These are phyloP conservation scores for Callimorpha dominula DNA, from an alignment of 2,888 invertebrate genomes.

Conservation along the genomic window DNA sequence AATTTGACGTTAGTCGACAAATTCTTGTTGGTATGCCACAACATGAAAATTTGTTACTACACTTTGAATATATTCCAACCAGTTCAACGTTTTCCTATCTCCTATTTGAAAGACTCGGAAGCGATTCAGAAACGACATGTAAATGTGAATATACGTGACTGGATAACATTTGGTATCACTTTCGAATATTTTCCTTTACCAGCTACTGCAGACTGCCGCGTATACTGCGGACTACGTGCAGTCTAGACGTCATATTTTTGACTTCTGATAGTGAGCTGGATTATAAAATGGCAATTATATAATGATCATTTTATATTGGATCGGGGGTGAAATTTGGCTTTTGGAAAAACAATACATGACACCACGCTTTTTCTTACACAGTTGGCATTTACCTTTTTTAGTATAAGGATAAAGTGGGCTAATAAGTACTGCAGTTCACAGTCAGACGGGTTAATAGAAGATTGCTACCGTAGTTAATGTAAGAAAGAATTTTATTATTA, in stretches of 20 bases:
- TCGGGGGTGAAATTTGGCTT: background rate
- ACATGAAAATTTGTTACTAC: background rate
- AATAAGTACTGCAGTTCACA: no score
- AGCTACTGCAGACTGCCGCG: constrained; percentile 12
- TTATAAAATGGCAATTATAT: constrained; percentile 36
- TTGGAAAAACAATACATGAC: background rate
- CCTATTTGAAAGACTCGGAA: constrained; percentile 21
- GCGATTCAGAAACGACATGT: constrained; percentile 22
- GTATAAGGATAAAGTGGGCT: no score
- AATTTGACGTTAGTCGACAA: background rate
- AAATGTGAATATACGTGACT: constrained; percentile 26
- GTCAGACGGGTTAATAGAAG: no score
- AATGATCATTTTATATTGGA: constrained; percentile 9
- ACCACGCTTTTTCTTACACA: no score
- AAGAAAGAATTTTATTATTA: background rate
- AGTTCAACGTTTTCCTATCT: constrained; percentile 10
- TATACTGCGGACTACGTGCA: constrained; percentile 14
- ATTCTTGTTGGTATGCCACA: background rate
- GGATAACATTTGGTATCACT: constrained; percentile 23
- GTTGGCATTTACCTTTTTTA: no score
- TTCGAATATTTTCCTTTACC: constrained; percentile 24
- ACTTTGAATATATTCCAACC: constrained; percentile 8
- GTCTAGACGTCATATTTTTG: constrained; percentile 52
- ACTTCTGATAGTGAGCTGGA: constrained; percentile 36
- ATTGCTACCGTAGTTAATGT: background rate